Evolutionary conservation across 2,113 vertebrate genomes (phyloP), one percentile per base, ranked within the genome.

Genomic region (Neotoma lepida): DNA sequence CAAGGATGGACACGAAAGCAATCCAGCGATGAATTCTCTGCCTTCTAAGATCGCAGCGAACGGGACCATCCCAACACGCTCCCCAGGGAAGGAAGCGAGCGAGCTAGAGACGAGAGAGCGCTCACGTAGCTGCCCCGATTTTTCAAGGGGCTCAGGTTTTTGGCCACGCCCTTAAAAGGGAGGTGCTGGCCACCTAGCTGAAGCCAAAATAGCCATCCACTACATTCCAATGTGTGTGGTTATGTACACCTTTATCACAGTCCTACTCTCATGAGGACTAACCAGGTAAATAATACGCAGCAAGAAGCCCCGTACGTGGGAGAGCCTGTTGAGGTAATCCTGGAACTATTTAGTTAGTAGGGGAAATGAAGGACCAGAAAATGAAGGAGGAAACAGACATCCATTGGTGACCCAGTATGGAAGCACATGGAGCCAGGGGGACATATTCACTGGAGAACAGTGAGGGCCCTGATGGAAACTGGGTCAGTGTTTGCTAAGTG

Each of bases 181-280:
- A n/a, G n/a, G n/a, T n/a, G n/a, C n/a, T n/a, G n/a, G n/a, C n/a
- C n/a, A n/a, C n/a, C n/a, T n/a, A n/a, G n/a, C n/a, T n/a, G n/a
- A n/a, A n/a, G n/a, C n/a, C n/a, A n/a, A n/a, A n/a, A n/a, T n/a
- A n/a, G n/a, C n/a, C n/a, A n/a, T n/a, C n/a, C n/a, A n/a, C n/a
- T n/a, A n/a, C n/a, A n/a, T n/a, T n/a, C n/a, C n/a, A n/a, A n/a
- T n/a, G 3, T 15, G 39, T 6, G 18, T 2, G 5, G 5, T 1
- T 24, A 3, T 6, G 39, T n/a, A 35, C 26, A 56, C 20, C 15
- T 39, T 15, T 1, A 9, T 0, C 30, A 3, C 9, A 9, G 9
- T 10, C 49, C 56, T 35, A 28, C 13, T 24, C 56, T 71, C 1
- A 9, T 14, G 14, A 6, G 63, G 86, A 44, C 26, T 15, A 76